Evolutionary conservation across 1,140 invertebrate genomes (phyloP).

Genomic region (Macrobrachium rosenbergii): DNA sequence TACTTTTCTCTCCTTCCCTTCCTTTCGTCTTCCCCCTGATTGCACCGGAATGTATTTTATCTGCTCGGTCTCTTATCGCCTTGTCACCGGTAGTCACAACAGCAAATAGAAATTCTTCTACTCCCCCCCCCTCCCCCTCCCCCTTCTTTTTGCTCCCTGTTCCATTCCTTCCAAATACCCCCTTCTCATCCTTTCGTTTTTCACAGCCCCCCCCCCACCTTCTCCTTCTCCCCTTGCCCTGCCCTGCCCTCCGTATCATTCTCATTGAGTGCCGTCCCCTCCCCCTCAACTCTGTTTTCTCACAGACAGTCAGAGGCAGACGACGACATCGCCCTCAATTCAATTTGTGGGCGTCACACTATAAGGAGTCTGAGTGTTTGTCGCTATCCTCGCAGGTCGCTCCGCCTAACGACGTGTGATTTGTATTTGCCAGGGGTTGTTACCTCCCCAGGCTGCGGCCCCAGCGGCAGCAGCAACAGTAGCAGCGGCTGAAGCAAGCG

Average conservation of each 20-base stretch:
- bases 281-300: not conserved
- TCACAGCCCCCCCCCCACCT: not conserved
- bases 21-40: not conserved
- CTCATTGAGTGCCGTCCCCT: not conserved
- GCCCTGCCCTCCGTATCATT: not conserved
- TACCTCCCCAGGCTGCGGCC: conserved; percentile 35
- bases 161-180: not conserved
- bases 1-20: not conserved
- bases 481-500: too few species aligned
- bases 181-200: conserved; percentile 5
- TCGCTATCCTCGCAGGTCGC: conserved; percentile 57
- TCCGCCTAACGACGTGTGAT: conserved; percentile 62
- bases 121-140: not conserved
- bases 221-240: not conserved
- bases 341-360: conserved; percentile 60
- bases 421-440: conserved; percentile 56
- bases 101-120: not conserved
- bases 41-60: not conserved
- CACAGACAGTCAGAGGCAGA: not conserved
- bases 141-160: not conserved
- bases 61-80: not conserved
- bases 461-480: not conserved
- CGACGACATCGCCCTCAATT: conserved; percentile 61
- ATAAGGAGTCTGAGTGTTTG: conserved; percentile 57
- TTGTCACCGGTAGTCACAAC: not conserved